Percentiles rank a stretch among this genome's conserved stretches.
Evolutionary conservation across 2,113 vertebrate genomes (phyloP).

Genomic region (Brachyhypopomus gauderio): DNA sequence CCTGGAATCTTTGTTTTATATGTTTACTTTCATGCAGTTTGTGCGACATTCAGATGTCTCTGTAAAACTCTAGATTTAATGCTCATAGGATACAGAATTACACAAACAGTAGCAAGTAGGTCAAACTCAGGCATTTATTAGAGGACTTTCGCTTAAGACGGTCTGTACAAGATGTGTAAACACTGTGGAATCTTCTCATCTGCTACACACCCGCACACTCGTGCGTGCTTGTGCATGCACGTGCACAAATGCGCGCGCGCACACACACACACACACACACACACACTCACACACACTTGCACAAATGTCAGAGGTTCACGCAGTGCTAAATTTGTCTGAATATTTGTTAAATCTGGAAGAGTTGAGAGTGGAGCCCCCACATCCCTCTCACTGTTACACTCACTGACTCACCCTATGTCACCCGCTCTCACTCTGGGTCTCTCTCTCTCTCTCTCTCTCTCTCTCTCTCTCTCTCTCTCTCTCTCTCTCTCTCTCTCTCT

Average conservation of each 20-base stretch:
- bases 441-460: background rate
- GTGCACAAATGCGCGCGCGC: too few species aligned
- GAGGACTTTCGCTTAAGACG: conserved; percentile 6
- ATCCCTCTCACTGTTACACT: conserved; percentile 31
- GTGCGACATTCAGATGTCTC: too few species aligned
- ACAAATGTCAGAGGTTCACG: conserved; percentile 76
- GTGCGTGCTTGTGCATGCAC: too few species aligned
- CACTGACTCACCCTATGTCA: background rate
- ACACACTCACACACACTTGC: conserved; percentile 17
- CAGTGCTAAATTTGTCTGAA: conserved; percentile 76
- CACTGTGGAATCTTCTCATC: conserved; percentile 10
- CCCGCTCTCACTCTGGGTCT: conserved; percentile 19
- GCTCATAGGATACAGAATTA: conserved; percentile 55
- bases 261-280: conserved; percentile 13
- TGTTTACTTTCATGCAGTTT: too few species aligned
- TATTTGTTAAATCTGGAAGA: conserved; percentile 72
- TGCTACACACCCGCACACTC: background rate
- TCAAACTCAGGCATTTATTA: conserved; percentile 27
- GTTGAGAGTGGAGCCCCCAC: conserved; percentile 41
- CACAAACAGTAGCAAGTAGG: conserved; percentile 16
- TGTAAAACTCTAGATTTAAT: too few species aligned
- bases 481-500: background rate
- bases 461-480: background rate
- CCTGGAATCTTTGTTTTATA: too few species aligned
- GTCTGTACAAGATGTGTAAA: conserved; percentile 36